Conservation (phyloP, 1,140 invertebrate species). For the Cherax destructor region DNA sequence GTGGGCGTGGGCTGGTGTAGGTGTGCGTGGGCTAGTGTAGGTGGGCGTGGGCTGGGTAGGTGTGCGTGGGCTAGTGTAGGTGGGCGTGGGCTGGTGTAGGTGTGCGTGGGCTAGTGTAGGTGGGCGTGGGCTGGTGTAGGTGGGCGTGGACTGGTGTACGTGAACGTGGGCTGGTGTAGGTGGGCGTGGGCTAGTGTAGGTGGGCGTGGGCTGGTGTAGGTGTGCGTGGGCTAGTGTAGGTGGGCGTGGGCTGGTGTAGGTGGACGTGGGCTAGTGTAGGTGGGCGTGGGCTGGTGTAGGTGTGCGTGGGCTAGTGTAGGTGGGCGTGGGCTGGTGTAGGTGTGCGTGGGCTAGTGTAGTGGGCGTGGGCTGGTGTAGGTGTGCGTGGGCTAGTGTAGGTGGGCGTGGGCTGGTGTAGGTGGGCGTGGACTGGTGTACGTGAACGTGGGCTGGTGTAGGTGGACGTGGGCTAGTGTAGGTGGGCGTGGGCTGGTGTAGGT, state of each 20-base stretch:
- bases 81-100: background rate
- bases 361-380: background rate
- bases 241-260: background rate
- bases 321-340: background rate
- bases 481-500: background rate
- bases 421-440: no score
- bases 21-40: background rate
- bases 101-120: background rate
- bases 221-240: background rate
- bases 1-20: background rate
- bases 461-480: background rate
- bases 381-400: background rate
- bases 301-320: background rate
- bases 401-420: background rate
- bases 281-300: background rate
- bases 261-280: background rate
- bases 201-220: no score
- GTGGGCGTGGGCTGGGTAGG: background rate
- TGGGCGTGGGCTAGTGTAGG: background rate
- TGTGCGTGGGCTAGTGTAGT: background rate
- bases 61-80: background rate
- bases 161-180: background rate
- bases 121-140: background rate
- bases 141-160: no score
- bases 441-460: background rate